Evolutionary conservation across 2,888 invertebrate species (phyloP).

Genomic region (Hemistola chrysoprasaria): DNA sequence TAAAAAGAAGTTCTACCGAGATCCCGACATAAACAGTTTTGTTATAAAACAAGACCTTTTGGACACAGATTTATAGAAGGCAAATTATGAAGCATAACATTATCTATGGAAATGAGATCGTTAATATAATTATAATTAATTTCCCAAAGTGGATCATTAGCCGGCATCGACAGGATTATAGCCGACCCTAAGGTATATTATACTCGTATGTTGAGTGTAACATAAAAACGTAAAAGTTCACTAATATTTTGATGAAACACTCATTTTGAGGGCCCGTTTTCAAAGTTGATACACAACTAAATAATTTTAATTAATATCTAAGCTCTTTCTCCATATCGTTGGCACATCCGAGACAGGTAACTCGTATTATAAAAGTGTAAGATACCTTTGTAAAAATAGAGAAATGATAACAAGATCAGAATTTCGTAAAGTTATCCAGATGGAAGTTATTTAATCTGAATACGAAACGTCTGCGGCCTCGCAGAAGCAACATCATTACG

Average conservation of each 20-base stretch:
- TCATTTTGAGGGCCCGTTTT: too few species aligned
- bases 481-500: slow-evolving; percentile 71
- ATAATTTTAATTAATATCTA: too few species aligned
- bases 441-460: slow-evolving; percentile 46
- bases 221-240: too few species aligned
- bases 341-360: too few species aligned
- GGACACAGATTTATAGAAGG: slow-evolving; percentile 31
- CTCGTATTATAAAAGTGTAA: too few species aligned
- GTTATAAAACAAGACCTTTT: slow-evolving; percentile 1
- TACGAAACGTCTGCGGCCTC: slow-evolving; percentile 42
- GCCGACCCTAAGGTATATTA: slow-evolving; percentile 2
- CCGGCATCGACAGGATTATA: slow-evolving; percentile 19
- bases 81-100: slow-evolving; percentile 44
- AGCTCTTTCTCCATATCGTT: too few species aligned
- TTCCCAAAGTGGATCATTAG: slow-evolving; percentile 42
- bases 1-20: slow-evolving; percentile 1
- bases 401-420: slow-evolving; percentile 13
- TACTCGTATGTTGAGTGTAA: background rate
- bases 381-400: too few species aligned
- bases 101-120: slow-evolving; percentile 60
- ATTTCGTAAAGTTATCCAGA: slow-evolving; percentile 32
- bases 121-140: slow-evolving; percentile 62
- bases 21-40: too few species aligned
- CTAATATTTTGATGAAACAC: too few species aligned
- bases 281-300: too few species aligned